A percentile compares a stretch with the other conserved stretches of the same genome.
Conservation (phyloP, 2,888 invertebrate genomes). For the Agonopterix subpropinquella region DNA sequence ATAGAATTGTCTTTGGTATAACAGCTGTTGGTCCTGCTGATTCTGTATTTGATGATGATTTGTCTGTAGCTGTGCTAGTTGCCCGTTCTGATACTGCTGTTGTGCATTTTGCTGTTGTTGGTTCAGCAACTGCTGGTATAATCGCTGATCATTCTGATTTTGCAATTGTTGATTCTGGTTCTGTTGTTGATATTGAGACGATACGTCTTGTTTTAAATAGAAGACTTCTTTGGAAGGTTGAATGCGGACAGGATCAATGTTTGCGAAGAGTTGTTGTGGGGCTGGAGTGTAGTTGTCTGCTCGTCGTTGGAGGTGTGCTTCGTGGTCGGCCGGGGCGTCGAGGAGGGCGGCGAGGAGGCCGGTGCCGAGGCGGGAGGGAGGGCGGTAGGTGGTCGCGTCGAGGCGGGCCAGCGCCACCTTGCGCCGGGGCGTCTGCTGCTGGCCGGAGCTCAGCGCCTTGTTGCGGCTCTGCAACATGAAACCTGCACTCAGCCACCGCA, state of each 20-base stretch:
- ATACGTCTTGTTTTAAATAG: conserved; percentile 16
- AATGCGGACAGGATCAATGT: conserved; percentile 27
- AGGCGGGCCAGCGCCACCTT: conserved; percentile 37
- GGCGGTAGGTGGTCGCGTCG: conserved; percentile 47
- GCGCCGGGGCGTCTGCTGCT: conserved; percentile 16
- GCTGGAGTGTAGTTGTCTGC: conserved; percentile 35
- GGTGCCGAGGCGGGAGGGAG: conserved; percentile 31
- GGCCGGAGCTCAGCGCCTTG: conserved; percentile 42
- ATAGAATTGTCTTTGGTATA: conserved; percentile 13
- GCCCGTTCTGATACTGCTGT: conserved; percentile 11
- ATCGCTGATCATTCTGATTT: conserved; percentile 11
- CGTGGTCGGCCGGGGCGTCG: conserved; percentile 30
- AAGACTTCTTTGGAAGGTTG: conserved; percentile 29
- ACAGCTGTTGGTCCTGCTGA: conserved; percentile 11
- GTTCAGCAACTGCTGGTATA: conserved; percentile 14
- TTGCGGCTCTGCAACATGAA: conserved; percentile 74
- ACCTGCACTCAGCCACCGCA: conserved; percentile 47
- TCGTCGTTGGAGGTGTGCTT: conserved; percentile 45
- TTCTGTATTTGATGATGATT: conserved; percentile 15
- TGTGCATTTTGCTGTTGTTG: background rate
- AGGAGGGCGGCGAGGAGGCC: conserved; percentile 32
- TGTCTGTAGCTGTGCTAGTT: conserved; percentile 13
- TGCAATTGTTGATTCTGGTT: conserved; percentile 19
- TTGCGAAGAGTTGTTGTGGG: background rate
- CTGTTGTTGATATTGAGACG: conserved; percentile 12